A percentile compares a stretch with the other conserved stretches of the same genome.
Evolutionary conservation across 30 jellyfish, hydroid and myxozoan genomes (phyloP).

Genomic region (Morbakka virulenta): DNA sequence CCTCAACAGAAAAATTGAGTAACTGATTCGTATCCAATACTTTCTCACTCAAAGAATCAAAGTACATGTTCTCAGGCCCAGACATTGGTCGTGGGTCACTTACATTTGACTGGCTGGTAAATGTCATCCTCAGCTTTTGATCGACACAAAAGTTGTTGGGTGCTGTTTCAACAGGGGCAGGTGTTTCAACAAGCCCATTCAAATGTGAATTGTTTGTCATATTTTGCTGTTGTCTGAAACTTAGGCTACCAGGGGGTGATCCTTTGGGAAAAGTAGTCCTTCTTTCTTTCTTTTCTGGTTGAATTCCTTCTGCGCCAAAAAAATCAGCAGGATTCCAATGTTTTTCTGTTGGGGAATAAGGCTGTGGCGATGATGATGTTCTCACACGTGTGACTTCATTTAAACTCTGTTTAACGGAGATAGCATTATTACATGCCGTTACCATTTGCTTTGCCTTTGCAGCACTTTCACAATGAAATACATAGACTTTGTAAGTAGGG

Average conservation of each 20-base stretch:
- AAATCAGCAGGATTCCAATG: background rate
- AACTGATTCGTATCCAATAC: background rate
- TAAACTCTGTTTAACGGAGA: constrained; percentile 5
- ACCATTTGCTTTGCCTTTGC: constrained; percentile 47
- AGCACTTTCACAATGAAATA: constrained; percentile 66
- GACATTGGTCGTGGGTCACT: too few species aligned
- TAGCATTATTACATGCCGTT: constrained; percentile 12
- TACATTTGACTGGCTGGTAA: too few species aligned
- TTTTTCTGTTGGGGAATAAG: background rate
- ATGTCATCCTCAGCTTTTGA: too few species aligned
- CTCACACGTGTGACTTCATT: constrained; percentile 49
- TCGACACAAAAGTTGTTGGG: background rate
- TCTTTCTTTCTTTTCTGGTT: background rate
- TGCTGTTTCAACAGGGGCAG: background rate
- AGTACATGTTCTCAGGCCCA: too few species aligned
- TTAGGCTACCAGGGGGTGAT: background rate
- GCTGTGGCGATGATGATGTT: constrained; percentile 25
- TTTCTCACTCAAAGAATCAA: too few species aligned
- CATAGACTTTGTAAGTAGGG: constrained; percentile 48
- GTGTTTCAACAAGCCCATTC: background rate
- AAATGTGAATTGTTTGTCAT: background rate
- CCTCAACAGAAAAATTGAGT: background rate
- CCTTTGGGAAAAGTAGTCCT: too few species aligned
- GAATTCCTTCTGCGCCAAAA: background rate
- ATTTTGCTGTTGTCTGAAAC: background rate